These are phyloP conservation scores for Hypolimnas misippus DNA, from an alignment of 2,888 invertebrate genomes.

Conservation along the genomic window DNA sequence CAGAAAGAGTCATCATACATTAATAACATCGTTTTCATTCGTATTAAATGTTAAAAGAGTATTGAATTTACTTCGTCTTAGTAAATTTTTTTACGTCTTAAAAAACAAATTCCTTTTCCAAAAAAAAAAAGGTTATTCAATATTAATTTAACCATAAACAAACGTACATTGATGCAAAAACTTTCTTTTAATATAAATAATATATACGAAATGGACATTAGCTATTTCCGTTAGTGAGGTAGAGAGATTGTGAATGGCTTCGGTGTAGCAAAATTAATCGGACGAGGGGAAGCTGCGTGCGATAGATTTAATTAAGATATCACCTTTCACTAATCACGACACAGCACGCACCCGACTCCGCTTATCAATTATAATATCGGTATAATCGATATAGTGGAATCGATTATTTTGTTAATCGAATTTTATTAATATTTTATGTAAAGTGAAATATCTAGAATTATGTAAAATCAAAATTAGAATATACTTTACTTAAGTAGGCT, in stretches of 20 bases:
- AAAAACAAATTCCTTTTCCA: too few relatives aligned
- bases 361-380: slow-evolving; percentile 13
- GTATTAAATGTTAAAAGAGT: too few relatives aligned
- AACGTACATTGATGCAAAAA: too few relatives aligned
- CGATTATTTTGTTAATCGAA: neutral
- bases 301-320: slow-evolving; percentile 51
- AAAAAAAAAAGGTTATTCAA: too few relatives aligned
- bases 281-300: slow-evolving; percentile 46
- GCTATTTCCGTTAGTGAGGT: slow-evolving; percentile 25
- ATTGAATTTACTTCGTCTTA: too few relatives aligned
- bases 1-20: too few relatives aligned
- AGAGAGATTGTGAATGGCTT: slow-evolving; percentile 37
- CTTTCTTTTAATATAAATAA: neutral
- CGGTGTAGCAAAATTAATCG: slow-evolving; percentile 47
- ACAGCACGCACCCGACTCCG: slow-evolving; percentile 17
- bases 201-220: slow-evolving; percentile 1
- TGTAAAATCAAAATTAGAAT: too few relatives aligned
- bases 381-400: neutral
- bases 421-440: too few relatives aligned
- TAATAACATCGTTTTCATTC: too few relatives aligned
- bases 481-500: too few relatives aligned
- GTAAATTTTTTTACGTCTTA: too few relatives aligned
- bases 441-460: too few relatives aligned
- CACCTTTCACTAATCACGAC: slow-evolving; percentile 48
- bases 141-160: neutral